Base-by-base conservation (phyloP, 2,888 invertebrate genomes). In the Empis livida region DNA sequence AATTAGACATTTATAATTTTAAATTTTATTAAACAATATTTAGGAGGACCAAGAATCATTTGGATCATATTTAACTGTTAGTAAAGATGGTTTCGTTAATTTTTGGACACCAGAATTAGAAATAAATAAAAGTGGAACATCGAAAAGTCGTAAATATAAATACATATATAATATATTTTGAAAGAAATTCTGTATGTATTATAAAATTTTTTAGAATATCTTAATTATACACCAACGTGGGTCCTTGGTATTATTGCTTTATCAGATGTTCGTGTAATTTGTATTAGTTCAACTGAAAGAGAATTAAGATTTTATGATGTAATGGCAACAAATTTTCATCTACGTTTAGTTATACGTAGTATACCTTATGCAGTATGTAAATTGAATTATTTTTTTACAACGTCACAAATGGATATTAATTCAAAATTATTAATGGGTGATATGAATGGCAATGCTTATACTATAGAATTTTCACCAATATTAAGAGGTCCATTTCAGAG, bases 241-340 rank as follows among this genome's bases (percentile, higher is more conserved):
- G 79, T 89, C 52, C 78, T 84, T 16, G 83, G 84, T 56, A 72
- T 86, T 67, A 79, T 78, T 48, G 78, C 79, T 49, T 68, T 90
- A 64, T 81, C 87, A 0, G 86, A 88, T 62, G 80, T 87, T 44
- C 80, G 80, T 63, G 79, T 87, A 56, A 71, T 90, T 15, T 85
- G 84, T 51, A 80, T 84, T 11, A 77, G 84, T 49, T 84, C 88
- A 14, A 80, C 84, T 0, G 84, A 87, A 65, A 71, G 84, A 14
- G 87, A 87, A 61, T 67, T 90, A 41, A 76, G 83, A 53, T 86
- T 90, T 66, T 90, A 89, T 61, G 88, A 89, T 62, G 80, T 80
- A 42, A 79, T 79, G 16, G 84, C 81, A 8, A 77, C 77, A 49
- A 83, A 81, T 47, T 87, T 87, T 63, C 78, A 79, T 38, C 70